Percentiles rank a stretch among this genome's conserved stretches.
These are phyloP conservation scores for Camptogramma bilineatum DNA, from an alignment of 2,888 invertebrate genomes.

Conservation along the genomic window DNA sequence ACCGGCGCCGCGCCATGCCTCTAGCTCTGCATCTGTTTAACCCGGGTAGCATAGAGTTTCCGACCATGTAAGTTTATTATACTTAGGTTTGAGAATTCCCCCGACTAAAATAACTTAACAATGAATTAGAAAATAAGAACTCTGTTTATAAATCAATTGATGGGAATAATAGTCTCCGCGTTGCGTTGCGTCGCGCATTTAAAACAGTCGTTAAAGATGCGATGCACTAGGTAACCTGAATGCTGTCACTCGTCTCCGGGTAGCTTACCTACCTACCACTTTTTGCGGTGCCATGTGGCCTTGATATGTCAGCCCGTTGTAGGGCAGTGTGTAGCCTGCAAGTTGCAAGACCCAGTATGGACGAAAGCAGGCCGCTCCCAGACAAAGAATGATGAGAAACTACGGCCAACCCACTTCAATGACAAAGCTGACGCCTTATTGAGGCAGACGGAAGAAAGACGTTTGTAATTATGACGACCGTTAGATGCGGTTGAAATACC, in stretches of 20 bases:
- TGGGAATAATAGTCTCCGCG: slow-evolving; percentile 40
- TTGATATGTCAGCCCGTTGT: slow-evolving; percentile 64
- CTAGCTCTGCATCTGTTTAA: slow-evolving; percentile 74
- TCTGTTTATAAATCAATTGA: slow-evolving; percentile 37
- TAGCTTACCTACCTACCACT: slow-evolving; percentile 63
- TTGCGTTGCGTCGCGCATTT: slow-evolving; percentile 44
- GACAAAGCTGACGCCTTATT: slow-evolving; percentile 49
- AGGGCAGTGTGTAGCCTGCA: slow-evolving; percentile 67
- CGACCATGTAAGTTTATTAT: not conserved
- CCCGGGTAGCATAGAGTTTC: not conserved
- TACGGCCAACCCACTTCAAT: slow-evolving; percentile 51
- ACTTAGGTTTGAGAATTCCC: not conserved
- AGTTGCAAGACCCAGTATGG: slow-evolving; percentile 59
- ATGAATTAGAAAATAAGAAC: slow-evolving; percentile 20
- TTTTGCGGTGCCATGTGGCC: slow-evolving; percentile 68
- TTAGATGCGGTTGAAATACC: slow-evolving; percentile 39
- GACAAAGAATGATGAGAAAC: slow-evolving; percentile 70
- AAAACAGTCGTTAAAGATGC: slow-evolving; percentile 48
- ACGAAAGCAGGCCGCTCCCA: slow-evolving; percentile 74
- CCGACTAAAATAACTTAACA: slow-evolving; percentile 23
- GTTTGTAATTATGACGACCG: slow-evolving; percentile 37
- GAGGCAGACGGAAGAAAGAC: slow-evolving; percentile 45
- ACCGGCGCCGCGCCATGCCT: slow-evolving; percentile 77
- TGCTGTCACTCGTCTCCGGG: slow-evolving; percentile 64
- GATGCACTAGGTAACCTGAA: slow-evolving; percentile 64